Conservation (phyloP, 2,888 invertebrate species). For the Amiota mariae region DNA sequence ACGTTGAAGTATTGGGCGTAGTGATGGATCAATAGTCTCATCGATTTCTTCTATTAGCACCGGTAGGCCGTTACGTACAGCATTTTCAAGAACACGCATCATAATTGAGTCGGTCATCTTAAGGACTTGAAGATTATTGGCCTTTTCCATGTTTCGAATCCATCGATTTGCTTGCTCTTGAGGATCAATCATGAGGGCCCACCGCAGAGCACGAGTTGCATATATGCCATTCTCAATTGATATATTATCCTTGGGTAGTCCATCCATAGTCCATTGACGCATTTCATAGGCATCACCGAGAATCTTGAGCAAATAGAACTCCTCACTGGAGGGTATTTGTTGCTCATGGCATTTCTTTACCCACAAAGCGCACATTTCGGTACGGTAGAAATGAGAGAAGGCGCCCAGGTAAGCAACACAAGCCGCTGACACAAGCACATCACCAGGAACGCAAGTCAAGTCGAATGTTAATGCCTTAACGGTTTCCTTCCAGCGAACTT, state of each 20-base stretch:
- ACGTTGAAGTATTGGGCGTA: constrained; percentile 87
- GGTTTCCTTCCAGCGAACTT: constrained; percentile 86
- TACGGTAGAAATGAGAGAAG: constrained; percentile 84
- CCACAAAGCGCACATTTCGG: constrained; percentile 82
- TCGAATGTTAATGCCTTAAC: constrained; percentile 80
- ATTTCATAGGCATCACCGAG: constrained; percentile 90
- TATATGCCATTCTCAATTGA: constrained; percentile 95
- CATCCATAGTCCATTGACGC: constrained; percentile 91
- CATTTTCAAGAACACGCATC: constrained; percentile 84
- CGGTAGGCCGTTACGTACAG: constrained; percentile 87
- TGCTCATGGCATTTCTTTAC: constrained; percentile 78
- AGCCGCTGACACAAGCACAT: constrained; percentile 89
- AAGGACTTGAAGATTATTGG: constrained; percentile 82
- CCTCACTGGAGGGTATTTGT: constrained; percentile 81
- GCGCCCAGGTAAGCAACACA: constrained; percentile 94
- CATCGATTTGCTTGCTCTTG: constrained; percentile 96
- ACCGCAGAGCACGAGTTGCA: constrained; percentile 85
- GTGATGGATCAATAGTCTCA: constrained; percentile 89
- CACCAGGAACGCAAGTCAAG: constrained; percentile 85
- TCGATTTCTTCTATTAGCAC: constrained; percentile 91
- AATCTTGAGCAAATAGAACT: constrained; percentile 80
- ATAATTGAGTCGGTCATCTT: constrained; percentile 86
- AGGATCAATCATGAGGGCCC: constrained; percentile 96
- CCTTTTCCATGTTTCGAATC: constrained; percentile 90
- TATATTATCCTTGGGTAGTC: constrained; percentile 88